Evolutionary conservation across 1,140 invertebrate genomes (phyloP).

Genomic region (Rhyacophila brunnea): DNA sequence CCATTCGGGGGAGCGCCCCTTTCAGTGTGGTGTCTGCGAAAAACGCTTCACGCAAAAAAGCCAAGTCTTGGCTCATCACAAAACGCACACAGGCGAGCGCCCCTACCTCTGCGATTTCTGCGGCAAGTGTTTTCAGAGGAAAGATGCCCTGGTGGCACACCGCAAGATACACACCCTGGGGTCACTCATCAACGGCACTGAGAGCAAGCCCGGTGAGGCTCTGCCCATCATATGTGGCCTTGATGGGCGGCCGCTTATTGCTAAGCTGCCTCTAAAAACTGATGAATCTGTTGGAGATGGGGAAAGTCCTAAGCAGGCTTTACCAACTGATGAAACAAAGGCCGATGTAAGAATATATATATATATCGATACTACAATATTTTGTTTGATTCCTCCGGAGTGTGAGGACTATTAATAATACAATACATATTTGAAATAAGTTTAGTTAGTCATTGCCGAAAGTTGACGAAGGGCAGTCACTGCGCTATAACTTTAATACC

Average conservation of each 20-base stretch:
- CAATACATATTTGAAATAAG: too few species aligned
- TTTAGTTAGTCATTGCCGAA: too few species aligned
- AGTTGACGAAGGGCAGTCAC: too few species aligned
- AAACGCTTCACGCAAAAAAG: slow-evolving; percentile 62
- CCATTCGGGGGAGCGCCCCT: slow-evolving; percentile 63
- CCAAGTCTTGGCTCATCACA: slow-evolving; percentile 58
- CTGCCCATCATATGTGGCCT: slow-evolving; percentile 17
- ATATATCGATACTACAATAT: too few species aligned
- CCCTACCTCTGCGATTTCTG: slow-evolving; percentile 63
- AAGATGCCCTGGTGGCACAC: slow-evolving; percentile 28
- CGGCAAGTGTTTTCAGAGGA: slow-evolving; percentile 61
- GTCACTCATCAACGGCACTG: slow-evolving; percentile 10
- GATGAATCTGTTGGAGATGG: background rate
- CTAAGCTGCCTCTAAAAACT: background rate
- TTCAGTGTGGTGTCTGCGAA: slow-evolving; percentile 65
- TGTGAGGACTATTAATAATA: too few species aligned
- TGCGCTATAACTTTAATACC: too few species aligned
- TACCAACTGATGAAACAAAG: too few species aligned
- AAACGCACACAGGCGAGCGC: slow-evolving; percentile 62
- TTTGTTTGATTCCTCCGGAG: too few species aligned
- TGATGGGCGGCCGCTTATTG: slow-evolving; percentile 12
- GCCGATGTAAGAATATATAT: too few species aligned
- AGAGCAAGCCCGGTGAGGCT: background rate
- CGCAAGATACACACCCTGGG: slow-evolving; percentile 29
- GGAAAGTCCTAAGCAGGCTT: background rate